A percentile compares a stretch with the other conserved stretches of the same genome.
These are phyloP conservation scores for Sericinus montela DNA, from an alignment of 2,888 invertebrate species.

Conservation along the genomic window DNA sequence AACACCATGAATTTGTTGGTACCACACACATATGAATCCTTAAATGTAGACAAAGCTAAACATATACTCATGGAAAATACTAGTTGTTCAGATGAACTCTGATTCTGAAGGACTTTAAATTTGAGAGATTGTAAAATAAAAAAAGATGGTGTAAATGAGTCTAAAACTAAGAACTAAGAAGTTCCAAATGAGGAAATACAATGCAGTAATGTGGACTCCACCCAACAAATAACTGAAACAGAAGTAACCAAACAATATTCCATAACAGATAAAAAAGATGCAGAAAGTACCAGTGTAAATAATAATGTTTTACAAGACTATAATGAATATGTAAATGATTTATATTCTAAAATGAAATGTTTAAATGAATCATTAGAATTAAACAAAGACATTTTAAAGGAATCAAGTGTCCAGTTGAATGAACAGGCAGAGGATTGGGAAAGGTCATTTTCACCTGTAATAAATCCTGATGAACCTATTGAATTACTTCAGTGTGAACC, in stretches of 20 bases:
- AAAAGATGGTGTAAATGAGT: conserved; percentile 20
- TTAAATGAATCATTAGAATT: background rate
- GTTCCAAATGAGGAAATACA: conserved; percentile 50
- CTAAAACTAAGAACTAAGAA: conserved; percentile 22
- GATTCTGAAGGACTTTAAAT: conserved; percentile 42
- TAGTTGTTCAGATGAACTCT: conserved; percentile 48
- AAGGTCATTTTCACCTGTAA: conserved; percentile 25
- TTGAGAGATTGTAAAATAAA: too few relatives aligned
- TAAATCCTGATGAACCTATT: conserved; percentile 44
- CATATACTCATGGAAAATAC: conserved; percentile 53
- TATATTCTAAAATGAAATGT: conserved; percentile 4
- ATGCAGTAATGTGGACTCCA: conserved; percentile 69
- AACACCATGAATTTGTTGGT: conserved; percentile 59
- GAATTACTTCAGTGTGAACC: conserved; percentile 67
- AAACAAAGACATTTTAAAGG: background rate
- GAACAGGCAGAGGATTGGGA: conserved; percentile 14
- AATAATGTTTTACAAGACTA: background rate
- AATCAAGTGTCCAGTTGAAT: background rate
- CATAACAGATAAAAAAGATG: conserved; percentile 9
- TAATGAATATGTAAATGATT: conserved; percentile 10
- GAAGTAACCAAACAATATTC: conserved; percentile 29
- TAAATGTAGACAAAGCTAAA: conserved; percentile 50
- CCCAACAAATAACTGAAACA: conserved; percentile 53
- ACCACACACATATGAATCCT: conserved; percentile 64
- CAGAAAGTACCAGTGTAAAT: background rate